These are phyloP conservation scores for Gnatocerus cornutus DNA, from an alignment of 2,888 invertebrate species.

Conservation along the genomic window DNA sequence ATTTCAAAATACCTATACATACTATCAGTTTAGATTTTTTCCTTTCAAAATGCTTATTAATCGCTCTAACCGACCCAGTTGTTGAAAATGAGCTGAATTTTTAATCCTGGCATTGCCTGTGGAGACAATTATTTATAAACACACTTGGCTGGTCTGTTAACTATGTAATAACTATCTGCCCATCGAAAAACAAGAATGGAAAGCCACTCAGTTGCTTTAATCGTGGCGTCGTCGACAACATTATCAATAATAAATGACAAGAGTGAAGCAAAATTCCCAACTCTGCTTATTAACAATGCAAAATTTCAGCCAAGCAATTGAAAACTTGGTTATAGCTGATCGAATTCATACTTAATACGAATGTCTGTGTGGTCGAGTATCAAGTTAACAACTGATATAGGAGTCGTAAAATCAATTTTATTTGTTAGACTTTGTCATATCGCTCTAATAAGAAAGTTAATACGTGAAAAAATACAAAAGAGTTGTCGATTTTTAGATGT, in stretches of 20 bases:
- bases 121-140: conserved; percentile 1
- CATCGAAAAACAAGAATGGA: conserved; percentile 11
- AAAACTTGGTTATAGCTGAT: conserved; percentile 7
- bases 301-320: conserved; percentile 20
- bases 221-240: conserved; percentile 9
- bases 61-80: not conserved
- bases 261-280: conserved; percentile 13
- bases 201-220: conserved; percentile 1
- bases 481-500: conserved; percentile 9
- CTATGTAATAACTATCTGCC: not conserved
- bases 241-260: conserved; percentile 32
- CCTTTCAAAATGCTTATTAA: too few relatives aligned
- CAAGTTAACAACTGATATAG: conserved; percentile 17
- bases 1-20: too few relatives aligned
- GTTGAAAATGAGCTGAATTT: not conserved
- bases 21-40: too few relatives aligned
- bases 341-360: conserved; percentile 21
- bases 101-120: not conserved
- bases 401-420: conserved; percentile 15
- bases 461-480: conserved; percentile 5
- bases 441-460: conserved; percentile 13
- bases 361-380: conserved; percentile 19
- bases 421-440: conserved; percentile 8
- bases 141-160: not conserved
- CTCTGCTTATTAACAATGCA: conserved; percentile 14